These are phyloP conservation scores for Botrylloides violaceus DNA, from an alignment of 23 tunicate species.

Conservation along the genomic window DNA sequence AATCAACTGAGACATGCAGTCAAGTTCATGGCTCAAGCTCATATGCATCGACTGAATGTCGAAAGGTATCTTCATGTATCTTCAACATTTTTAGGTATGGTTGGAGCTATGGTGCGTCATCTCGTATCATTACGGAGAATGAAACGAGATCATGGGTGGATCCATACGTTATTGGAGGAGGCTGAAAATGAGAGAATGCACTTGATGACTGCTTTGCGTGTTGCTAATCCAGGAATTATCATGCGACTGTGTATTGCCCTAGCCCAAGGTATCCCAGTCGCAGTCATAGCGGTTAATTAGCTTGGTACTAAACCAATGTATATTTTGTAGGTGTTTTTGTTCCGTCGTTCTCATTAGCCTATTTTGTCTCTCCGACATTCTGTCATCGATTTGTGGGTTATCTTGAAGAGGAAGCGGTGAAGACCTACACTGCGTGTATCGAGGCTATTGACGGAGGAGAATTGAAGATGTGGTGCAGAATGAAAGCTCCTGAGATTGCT, in stretches of 20 bases:
- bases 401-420: slow-evolving; percentile 85
- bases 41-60: too few relatives aligned
- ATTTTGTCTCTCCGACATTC: slow-evolving; percentile 67
- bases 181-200: slow-evolving; percentile 94
- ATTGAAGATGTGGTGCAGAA: slow-evolving; percentile 84
- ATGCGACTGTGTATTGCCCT: slow-evolving; percentile 50
- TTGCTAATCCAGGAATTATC: slow-evolving; percentile 76
- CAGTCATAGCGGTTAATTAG: too few relatives aligned
- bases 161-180: slow-evolving; percentile 82
- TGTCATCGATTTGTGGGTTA: slow-evolving; percentile 94
- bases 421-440: slow-evolving; percentile 70
- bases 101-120: slow-evolving; percentile 91
- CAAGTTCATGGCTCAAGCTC: too few relatives aligned
- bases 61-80: too few relatives aligned
- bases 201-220: slow-evolving; percentile 86
- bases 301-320: background rate
- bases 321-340: slow-evolving; percentile 52
- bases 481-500: slow-evolving; percentile 93
- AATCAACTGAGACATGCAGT: too few relatives aligned
- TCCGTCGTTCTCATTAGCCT: slow-evolving; percentile 65
- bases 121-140: slow-evolving; percentile 52
- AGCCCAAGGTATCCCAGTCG: slow-evolving; percentile 76
- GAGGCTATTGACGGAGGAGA: slow-evolving; percentile 66
- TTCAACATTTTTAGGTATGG: too few relatives aligned
- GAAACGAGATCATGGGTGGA: slow-evolving; percentile 91